Conservation (phyloP, 2,113 vertebrate genomes). For the Plectropomus leopardus region DNA sequence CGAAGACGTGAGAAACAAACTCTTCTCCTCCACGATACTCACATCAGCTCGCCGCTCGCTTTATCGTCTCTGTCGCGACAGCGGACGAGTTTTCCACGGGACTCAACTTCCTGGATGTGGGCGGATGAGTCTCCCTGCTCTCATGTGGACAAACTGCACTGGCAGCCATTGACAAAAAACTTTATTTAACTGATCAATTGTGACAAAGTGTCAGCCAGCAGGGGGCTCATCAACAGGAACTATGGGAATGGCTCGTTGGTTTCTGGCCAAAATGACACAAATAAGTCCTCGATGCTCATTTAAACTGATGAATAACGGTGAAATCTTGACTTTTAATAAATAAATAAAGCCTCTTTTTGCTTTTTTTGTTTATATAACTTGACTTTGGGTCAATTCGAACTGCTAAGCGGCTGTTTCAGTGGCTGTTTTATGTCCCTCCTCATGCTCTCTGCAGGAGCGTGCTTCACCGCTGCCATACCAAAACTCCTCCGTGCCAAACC, state of each 20-base stretch:
- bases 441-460: slow-evolving; percentile 29
- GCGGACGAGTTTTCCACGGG: not conserved
- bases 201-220: not conserved
- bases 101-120: not conserved
- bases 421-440: not conserved
- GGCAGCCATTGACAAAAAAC: not conserved
- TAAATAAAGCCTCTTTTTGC: too few relatives aligned
- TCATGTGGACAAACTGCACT: not conserved
- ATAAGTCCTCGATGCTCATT: not conserved
- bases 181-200: slow-evolving; percentile 13
- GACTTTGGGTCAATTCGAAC: not conserved
- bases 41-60: not conserved
- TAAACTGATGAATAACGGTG: slow-evolving; percentile 13
- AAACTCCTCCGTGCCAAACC: slow-evolving; percentile 53
- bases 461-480: slow-evolving; percentile 7
- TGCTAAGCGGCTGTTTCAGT: slow-evolving; percentile 4
- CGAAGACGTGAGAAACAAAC: too few relatives aligned
- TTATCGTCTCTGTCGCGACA: not conserved
- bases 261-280: slow-evolving; percentile 4
- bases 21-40: not conserved
- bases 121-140: rapidly evolving
- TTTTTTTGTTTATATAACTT: not conserved
- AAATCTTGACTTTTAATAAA: too few relatives aligned
- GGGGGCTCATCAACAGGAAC: slow-evolving; percentile 16
- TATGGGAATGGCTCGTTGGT: not conserved